These are phyloP conservation scores for Scolopax rusticola DNA, from an alignment of 2,797 vertebrate genomes.

Conservation along the genomic window DNA sequence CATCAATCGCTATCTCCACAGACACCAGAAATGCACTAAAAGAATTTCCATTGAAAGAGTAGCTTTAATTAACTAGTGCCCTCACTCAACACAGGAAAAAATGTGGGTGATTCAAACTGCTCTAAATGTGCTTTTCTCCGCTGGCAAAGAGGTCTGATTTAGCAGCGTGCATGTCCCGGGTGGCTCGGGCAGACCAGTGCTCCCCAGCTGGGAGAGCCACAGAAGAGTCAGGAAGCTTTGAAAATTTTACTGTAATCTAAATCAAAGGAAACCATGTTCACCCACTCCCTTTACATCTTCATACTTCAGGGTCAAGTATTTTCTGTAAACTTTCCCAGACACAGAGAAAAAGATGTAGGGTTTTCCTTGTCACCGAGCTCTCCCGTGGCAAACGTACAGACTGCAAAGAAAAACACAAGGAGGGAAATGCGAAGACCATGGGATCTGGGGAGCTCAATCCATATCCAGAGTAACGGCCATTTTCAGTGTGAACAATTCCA, in stretches of 20 bases:
- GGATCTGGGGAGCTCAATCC: background rate
- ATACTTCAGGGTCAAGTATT: slow-evolving; percentile 29
- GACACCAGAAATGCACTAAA: background rate
- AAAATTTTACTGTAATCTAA: slow-evolving; percentile 31
- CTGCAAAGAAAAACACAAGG: background rate
- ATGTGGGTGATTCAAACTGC: background rate
- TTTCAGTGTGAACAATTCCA: background rate
- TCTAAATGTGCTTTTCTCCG: background rate
- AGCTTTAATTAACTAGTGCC: background rate
- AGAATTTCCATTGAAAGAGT: background rate
- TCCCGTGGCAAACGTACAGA: background rate
- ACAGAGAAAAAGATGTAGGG: accelerated
- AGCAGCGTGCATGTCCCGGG: background rate
- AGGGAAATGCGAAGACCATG: background rate
- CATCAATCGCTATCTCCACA: slow-evolving; percentile 17
- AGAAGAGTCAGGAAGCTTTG: slow-evolving; percentile 17
- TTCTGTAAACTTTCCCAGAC: background rate
- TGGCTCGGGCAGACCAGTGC: background rate
- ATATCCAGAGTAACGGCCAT: background rate
- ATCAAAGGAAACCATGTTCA: slow-evolving; percentile 32
- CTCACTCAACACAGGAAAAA: background rate
- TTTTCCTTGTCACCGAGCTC: background rate
- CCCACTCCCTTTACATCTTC: background rate
- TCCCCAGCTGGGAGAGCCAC: background rate
- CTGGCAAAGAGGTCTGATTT: background rate